Base-by-base conservation (phyloP, 2,113 vertebrate genomes). In the Fukomys damarensis region DNA sequence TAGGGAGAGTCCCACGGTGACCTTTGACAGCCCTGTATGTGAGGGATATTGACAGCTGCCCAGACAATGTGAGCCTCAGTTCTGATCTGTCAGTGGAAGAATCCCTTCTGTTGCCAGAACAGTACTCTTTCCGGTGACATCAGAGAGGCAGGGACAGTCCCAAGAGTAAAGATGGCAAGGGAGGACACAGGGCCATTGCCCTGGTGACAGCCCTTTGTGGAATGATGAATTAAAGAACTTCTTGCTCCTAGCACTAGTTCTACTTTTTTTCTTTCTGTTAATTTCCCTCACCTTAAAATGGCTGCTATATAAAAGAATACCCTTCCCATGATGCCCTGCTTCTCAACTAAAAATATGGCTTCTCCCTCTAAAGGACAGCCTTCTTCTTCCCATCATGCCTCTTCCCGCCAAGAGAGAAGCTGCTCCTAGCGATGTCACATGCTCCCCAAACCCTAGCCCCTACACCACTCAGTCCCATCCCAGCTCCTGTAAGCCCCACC, bases 161-260 rank as follows among this genome's bases (percentile, higher is more conserved):
- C 52, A 20, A 24, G 56, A 63, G n/a, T 12, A 22, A 63, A 14
- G 26, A 85, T 8, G 54, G 28, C 0, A 1, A 35, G 46, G 20
- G 24, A 58, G 52, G 61, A 32, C 43, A 14, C 0, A 0, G 28
- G 59, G 26, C 17, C 8, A 1, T 13, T 16, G 11, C 63, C 24
- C 4, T 63, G 41, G 81, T 2, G 4, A 61, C 0, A n/a, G 58
- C 46, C 30, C 5, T 8, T 2, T 11, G 58, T 30, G 7, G 56
- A 52, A 49, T 7, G 35, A 4, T 19, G 17, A 26, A 24, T 26
- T n/a, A 13, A 20, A 63, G 56, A 89, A 63, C 56, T 11, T 12
- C 54, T 17, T 41, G 26, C 28, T 66, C 65, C 0, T 0, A 66
- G 49, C 4, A 0, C 13, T 0, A 24, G 52, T 38, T 41, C 59